A percentile compares a stretch with the other conserved stretches of the same genome.
Evolutionary conservation across 2,888 invertebrate genomes (phyloP).

Genomic region (Drosophila nigricruria): DNA sequence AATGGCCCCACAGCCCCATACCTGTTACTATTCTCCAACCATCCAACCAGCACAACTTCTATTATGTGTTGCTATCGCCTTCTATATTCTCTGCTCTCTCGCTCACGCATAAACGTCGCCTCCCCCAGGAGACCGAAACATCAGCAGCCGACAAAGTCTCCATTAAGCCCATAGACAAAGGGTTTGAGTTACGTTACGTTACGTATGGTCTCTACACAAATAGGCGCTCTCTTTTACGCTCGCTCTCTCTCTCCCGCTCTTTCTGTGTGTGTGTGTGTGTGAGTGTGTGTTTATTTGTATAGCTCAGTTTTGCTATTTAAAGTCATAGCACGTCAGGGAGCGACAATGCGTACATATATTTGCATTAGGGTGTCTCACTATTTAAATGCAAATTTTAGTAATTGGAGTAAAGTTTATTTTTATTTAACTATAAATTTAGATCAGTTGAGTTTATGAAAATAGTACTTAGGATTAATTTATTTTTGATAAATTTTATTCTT

Average conservation of each 20-base stretch:
- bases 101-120: constrained; percentile 7
- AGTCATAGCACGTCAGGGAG: constrained; percentile 22
- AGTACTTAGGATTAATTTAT: too few species aligned
- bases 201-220: constrained; percentile 46
- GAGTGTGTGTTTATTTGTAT: constrained; percentile 19
- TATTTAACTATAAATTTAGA: too few species aligned
- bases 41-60: constrained; percentile 16
- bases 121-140: constrained; percentile 25
- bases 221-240: constrained; percentile 18
- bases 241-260: constrained; percentile 15
- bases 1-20: constrained; percentile 14
- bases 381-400: neutral
- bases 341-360: constrained; percentile 8
- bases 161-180: constrained; percentile 40
- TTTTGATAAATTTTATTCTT: too few species aligned
- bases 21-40: constrained; percentile 5
- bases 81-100: neutral
- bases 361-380: constrained; percentile 39
- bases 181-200: constrained; percentile 42
- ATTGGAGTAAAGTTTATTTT: neutral
- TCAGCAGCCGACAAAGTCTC: constrained; percentile 57
- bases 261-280: neutral
- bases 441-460: too few species aligned
- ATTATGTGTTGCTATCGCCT: constrained; percentile 11
- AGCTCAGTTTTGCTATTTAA: constrained; percentile 30